Evolutionary conservation across 2,113 vertebrate species (phyloP), one percentile per base, ranked within the genome.

Genomic region (Entomyzon cyanotis): DNA sequence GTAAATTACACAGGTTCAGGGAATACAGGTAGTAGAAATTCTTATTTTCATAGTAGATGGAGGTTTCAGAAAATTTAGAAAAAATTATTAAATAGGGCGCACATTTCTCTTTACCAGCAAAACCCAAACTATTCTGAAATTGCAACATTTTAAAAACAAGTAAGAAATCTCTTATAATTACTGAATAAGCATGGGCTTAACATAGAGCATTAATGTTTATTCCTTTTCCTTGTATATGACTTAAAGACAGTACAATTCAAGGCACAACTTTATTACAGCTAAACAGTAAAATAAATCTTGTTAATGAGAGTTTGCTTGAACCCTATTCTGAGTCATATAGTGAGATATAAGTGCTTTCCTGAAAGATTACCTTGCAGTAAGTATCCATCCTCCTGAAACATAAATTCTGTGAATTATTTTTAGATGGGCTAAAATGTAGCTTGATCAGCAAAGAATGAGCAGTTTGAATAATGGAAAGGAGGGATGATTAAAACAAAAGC

Each of bases 271-370:
- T 44, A 92, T 89, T 86, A 63, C 42, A 81, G 30, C 62, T 87
- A 69, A 92, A 75, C 15, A 44, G 42, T 47, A 89, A 91, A 95
- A 94, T 95, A 78, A 81, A 91, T 96, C 85, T 84, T 85, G 33
- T 77, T 89, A 92, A 91, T 84, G 52, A 82, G 79, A 94, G 65
- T 89, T 96, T 89, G 22, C 46, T 92, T 92, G 82, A 95, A 94
- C 69, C 30, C 49, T 33, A n/a, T 83, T 89, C 87, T 73, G n/a
- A 89, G 49, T 68, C 71, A 75, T 58, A 83, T 67, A 87, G 39
- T 93, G 86, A 93, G 81, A 78, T 86, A 50, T 14, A 93, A 93
- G 47, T 56, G 49, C 35, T 92, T 94, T 62, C 8, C 3, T 96
- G 75, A 95, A 82, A 88, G 53, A 96, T 95, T 89, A 80, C 64